Percentiles rank a stretch among this genome's conserved stretches.
Evolutionary conservation across 2,797 vertebrate species (phyloP).

Genomic region (Strix occidentalis): DNA sequence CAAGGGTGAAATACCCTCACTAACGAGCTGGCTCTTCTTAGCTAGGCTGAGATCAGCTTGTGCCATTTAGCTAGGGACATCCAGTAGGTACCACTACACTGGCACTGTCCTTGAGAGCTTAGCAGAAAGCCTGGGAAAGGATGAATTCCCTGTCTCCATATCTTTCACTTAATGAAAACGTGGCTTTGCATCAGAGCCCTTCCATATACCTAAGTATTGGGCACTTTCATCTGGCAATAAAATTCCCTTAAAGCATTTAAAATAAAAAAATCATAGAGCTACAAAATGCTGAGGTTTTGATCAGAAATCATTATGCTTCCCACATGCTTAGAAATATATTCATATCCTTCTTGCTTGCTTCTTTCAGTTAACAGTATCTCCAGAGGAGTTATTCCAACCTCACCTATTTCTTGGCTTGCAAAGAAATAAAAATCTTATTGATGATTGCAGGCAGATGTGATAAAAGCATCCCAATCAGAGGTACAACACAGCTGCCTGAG

Average conservation of each 20-base stretch:
- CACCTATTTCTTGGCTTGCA: conserved; percentile 12
- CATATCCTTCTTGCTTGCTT: background rate
- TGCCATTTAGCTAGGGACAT: background rate
- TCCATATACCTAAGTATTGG: background rate
- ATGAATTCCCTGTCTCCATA: background rate
- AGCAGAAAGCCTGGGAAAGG: background rate
- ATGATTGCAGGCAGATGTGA: background rate
- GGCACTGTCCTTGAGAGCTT: background rate
- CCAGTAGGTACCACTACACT: background rate
- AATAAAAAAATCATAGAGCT: background rate
- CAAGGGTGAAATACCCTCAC: background rate
- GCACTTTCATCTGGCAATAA: background rate
- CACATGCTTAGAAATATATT: background rate
- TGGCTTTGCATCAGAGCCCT: background rate
- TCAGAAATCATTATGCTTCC: background rate
- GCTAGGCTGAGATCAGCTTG: background rate
- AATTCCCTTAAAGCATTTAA: background rate
- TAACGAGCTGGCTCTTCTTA: background rate
- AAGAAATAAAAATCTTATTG: conserved; percentile 28
- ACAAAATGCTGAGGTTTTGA: background rate
- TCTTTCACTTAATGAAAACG: background rate
- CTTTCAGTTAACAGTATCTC: background rate
- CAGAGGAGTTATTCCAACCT: conserved; percentile 19
- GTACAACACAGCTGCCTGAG: background rate
- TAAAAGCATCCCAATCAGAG: conserved; percentile 18